Conservation (phyloP, 2,888 invertebrate genomes). For the Cosmia trapezina region DNA sequence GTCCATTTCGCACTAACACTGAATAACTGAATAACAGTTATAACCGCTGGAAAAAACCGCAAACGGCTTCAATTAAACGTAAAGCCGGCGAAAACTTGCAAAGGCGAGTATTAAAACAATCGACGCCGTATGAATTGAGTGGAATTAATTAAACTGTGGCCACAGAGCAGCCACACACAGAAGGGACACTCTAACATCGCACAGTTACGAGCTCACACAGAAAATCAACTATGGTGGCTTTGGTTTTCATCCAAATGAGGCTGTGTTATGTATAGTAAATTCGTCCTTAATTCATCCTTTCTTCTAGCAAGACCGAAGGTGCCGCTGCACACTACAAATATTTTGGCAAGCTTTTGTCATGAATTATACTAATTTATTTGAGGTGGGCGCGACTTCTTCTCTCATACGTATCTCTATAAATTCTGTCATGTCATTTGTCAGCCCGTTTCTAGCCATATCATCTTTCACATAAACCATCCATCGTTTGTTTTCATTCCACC, state of each 20-base stretch:
- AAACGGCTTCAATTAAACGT: conserved; percentile 67
- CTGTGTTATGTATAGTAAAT: background rate
- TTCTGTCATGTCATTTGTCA: no score
- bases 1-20: conserved; percentile 57
- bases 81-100: conserved; percentile 59
- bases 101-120: conserved; percentile 62
- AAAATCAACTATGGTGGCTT: background rate
- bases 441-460: background rate
- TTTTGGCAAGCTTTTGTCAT: background rate
- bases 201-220: background rate
- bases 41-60: conserved; percentile 61
- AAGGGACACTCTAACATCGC: conserved; percentile 1
- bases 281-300: background rate
- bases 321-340: background rate
- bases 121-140: conserved; percentile 64
- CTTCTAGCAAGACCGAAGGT: background rate
- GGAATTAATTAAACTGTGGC: conserved; percentile 63
- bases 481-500: background rate
- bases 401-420: background rate
- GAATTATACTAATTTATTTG: no score
- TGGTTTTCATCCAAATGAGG: background rate
- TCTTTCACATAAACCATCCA: background rate
- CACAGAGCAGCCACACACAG: conserved; percentile 1
- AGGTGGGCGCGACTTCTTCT: background rate
- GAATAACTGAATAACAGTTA: conserved; percentile 61